These are phyloP conservation scores for Macrostomum lignano DNA, from an alignment of 1,140 invertebrate genomes.

Conservation along the genomic window DNA sequence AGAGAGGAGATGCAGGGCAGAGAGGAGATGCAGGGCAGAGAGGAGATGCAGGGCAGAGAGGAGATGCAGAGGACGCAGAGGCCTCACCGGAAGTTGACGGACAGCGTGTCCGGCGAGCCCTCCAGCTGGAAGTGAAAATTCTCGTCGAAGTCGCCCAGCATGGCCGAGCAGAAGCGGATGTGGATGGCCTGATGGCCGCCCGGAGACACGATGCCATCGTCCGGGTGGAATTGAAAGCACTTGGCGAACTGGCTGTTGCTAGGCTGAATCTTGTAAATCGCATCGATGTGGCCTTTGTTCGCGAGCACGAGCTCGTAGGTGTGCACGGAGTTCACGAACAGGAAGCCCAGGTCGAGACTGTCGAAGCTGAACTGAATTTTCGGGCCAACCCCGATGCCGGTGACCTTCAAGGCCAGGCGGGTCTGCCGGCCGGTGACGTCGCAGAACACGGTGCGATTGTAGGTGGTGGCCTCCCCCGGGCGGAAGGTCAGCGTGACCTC, in stretches of 20 bases:
- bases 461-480: conserved; percentile 20
- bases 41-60: no score
- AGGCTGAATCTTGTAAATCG: conserved; percentile 16
- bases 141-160: conserved; percentile 24
- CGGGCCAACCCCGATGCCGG: conserved; percentile 23
- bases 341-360: conserved; percentile 23
- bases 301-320: conserved; percentile 25
- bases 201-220: conserved; percentile 23
- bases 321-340: conserved; percentile 24
- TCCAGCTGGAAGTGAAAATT: conserved; percentile 24
- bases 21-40: no score
- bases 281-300: conserved; percentile 28
- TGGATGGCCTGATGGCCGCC: conserved; percentile 24
- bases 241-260: conserved; percentile 17
- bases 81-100: conserved; percentile 18
- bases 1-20: no score
- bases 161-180: conserved; percentile 15
- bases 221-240: conserved; percentile 23
- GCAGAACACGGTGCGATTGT: conserved; percentile 21
- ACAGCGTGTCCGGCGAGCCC: conserved; percentile 14
- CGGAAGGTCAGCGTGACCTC: conserved; percentile 23
- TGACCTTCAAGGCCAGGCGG: conserved; percentile 19
- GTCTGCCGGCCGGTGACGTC: conserved; percentile 24
- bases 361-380: conserved; percentile 22
- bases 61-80: no score